These are phyloP conservation scores for Napeogenes inachia DNA, from an alignment of 2,888 invertebrate genomes.

Conservation along the genomic window DNA sequence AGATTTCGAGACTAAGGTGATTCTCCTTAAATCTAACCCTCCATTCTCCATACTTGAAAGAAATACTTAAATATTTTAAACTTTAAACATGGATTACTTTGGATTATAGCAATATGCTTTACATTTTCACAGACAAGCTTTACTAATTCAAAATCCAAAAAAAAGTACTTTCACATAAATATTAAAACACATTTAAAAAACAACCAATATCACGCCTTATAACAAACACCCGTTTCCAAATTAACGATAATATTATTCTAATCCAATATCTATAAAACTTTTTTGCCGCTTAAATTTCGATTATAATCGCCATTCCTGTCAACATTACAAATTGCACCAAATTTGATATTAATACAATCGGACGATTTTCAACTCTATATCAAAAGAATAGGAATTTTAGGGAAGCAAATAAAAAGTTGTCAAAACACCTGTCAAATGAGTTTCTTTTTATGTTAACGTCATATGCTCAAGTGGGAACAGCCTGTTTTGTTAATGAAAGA, in stretches of 20 bases:
- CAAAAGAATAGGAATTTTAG: background rate
- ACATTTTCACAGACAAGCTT: no score
- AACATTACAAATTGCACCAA: conserved; percentile 13
- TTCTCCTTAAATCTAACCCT: no score
- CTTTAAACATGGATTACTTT: no score
- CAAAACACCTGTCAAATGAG: conserved; percentile 22
- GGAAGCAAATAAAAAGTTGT: background rate
- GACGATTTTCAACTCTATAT: background rate
- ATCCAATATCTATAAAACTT: conserved; percentile 21
- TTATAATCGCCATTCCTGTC: conserved; percentile 26
- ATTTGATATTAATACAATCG: background rate
- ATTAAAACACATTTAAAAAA: conserved; percentile 2
- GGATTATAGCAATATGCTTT: no score
- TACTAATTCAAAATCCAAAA: background rate
- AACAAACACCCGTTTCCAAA: conserved; percentile 24
- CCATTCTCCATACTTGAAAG: no score
- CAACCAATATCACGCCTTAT: conserved; percentile 8
- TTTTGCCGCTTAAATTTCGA: conserved; percentile 18
- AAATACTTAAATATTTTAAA: no score
- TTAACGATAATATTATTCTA: conserved; percentile 14
- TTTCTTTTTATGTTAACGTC: conserved; percentile 31
- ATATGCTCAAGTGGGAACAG: conserved; percentile 40
- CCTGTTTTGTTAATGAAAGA: conserved; percentile 19
- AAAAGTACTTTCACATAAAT: background rate
- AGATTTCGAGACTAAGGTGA: no score